phyloP scores from a whole-genome alignment of 1,140 invertebrate genomes.

The Belonocnema kinseyi region DNA sequence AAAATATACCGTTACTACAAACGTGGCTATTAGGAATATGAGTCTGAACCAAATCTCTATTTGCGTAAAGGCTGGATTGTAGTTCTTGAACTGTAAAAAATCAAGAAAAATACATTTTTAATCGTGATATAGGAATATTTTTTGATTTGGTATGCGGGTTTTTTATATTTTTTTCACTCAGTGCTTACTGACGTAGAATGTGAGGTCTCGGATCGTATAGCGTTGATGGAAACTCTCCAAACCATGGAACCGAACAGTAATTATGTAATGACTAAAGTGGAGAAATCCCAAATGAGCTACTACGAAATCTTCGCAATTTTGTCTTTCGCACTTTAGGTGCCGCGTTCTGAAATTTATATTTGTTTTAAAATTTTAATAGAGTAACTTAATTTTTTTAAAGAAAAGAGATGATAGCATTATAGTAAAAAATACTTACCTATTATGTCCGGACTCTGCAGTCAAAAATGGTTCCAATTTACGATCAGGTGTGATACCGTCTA shows the following conservation, averaged over 20 bases:
- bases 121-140: constrained; percentile 32
- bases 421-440: constrained; percentile 76
- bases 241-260: constrained; percentile 90
- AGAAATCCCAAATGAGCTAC: constrained; percentile 93
- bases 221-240: constrained; percentile 89
- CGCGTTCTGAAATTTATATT: constrained; percentile 79
- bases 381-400: background rate
- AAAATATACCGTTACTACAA: constrained; percentile 88
- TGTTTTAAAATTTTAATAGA: background rate
- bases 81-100: constrained; percentile 93
- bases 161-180: constrained; percentile 35
- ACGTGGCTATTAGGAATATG: constrained; percentile 92
- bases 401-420: background rate
- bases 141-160: constrained; percentile 32
- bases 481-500: constrained; percentile 86
- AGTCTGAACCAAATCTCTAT: constrained; percentile 98
- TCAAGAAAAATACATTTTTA: constrained; percentile 42
- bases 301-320: constrained; percentile 91
- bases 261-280: constrained; percentile 91
- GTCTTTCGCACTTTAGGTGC: constrained; percentile 87
- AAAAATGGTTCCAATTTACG: constrained; percentile 82
- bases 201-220: constrained; percentile 89
- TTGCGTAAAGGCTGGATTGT: constrained; percentile 96
- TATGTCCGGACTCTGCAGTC: constrained; percentile 80
- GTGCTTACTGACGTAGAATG: constrained; percentile 90